A percentile compares a stretch with the other conserved stretches of the same genome.
These are phyloP conservation scores for Calyptommatus sinebrachiatus DNA, from an alignment of 2,113 vertebrate genomes.

Conservation along the genomic window DNA sequence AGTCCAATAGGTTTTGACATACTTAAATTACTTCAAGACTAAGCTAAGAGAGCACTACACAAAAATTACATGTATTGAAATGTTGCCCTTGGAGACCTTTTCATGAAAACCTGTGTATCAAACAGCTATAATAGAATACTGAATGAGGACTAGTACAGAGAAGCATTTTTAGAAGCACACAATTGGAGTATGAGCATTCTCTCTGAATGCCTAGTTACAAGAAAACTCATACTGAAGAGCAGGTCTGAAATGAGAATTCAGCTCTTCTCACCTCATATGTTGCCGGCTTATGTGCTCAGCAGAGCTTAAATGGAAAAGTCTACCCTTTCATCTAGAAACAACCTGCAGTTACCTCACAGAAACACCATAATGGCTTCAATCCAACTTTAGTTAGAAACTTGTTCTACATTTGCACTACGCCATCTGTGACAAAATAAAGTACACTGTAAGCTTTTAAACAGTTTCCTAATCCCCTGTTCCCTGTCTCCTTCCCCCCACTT, in stretches of 20 bases:
- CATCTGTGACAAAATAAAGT: conserved; percentile 56
- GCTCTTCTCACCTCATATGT: not conserved
- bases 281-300: not conserved
- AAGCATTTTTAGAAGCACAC: not conserved
- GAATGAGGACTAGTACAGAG: not conserved
- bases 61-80: not conserved
- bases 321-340: not conserved
- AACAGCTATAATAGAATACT: not conserved
- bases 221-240: not conserved
- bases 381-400: conserved; percentile 14
- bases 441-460: conserved; percentile 54
- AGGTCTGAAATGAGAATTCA: not conserved
- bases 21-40: not conserved
- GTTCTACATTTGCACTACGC: conserved; percentile 31
- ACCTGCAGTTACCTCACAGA: not conserved
- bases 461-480: conserved; percentile 33
- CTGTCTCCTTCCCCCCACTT: not conserved
- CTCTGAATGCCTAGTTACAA: not conserved
- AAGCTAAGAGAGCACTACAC: not conserved
- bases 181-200: not conserved
- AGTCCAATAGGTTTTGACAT: not conserved
- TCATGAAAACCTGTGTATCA: not conserved
- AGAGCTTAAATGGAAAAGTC: not conserved
- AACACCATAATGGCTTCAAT: conserved; percentile 44
- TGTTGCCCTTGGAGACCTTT: not conserved